Evolutionary conservation across 1,140 invertebrate genomes (phyloP).

Genomic region (Caenorhabditis remanei): DNA sequence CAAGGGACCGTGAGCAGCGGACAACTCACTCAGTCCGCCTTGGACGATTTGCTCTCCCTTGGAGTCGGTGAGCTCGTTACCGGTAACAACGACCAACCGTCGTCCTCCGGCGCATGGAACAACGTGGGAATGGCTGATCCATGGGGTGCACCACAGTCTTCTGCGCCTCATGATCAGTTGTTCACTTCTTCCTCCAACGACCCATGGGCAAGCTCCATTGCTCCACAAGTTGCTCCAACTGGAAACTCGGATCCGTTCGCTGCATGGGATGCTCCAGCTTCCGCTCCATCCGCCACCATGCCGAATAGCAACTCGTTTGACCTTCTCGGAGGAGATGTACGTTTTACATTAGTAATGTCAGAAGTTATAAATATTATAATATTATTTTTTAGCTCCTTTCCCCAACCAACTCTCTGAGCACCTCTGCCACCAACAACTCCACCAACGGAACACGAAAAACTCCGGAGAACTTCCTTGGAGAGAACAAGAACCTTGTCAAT

Average conservation of each 20-base stretch:
- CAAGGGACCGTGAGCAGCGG: slow-evolving; percentile 65
- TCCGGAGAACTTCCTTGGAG: slow-evolving; percentile 91
- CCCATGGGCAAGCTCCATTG: slow-evolving; percentile 46
- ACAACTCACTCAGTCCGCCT: slow-evolving; percentile 66
- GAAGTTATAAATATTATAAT: too few species aligned
- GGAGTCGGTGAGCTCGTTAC: slow-evolving; percentile 69
- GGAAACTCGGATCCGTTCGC: slow-evolving; percentile 46
- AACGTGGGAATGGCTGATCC: slow-evolving; percentile 33
- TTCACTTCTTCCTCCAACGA: slow-evolving; percentile 28
- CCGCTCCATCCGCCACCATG: slow-evolving; percentile 57
- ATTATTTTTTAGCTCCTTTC: slow-evolving; percentile 54
- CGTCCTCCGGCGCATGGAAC: slow-evolving; percentile 52
- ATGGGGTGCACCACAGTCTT: slow-evolving; percentile 21
- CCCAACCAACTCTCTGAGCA: slow-evolving; percentile 47
- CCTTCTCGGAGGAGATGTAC: slow-evolving; percentile 23
- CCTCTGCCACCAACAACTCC: slow-evolving; percentile 2
- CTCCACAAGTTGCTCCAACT: slow-evolving; percentile 27
- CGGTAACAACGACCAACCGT: slow-evolving; percentile 37
- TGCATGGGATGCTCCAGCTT: slow-evolving; percentile 65
- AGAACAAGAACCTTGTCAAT: slow-evolving; percentile 93
- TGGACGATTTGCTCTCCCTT: slow-evolving; percentile 76
- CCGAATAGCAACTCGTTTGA: slow-evolving; percentile 43
- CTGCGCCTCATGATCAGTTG: slow-evolving; percentile 5
- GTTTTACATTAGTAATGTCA: not conserved
- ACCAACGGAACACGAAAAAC: slow-evolving; percentile 81